phyloP scores from a whole-genome alignment of 37 sponge, comb jelly and placozoan genomes.

The Mnemiopsis leidyi region DNA sequence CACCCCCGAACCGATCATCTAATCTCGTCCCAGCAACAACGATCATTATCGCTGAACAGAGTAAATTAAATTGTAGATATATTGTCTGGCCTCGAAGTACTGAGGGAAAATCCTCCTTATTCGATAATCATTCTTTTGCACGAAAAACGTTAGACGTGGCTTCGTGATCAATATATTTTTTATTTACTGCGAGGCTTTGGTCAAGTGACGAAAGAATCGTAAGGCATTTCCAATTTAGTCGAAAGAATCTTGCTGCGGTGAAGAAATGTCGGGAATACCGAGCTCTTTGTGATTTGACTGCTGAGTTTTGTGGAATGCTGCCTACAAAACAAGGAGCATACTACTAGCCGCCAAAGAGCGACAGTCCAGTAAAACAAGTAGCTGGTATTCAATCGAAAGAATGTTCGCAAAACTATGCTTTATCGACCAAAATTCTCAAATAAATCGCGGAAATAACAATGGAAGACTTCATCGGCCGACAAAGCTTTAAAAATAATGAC shows the following conservation, averaged over 20 bases:
- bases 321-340: neutral
- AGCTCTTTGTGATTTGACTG: neutral
- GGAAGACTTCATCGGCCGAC: too few species aligned
- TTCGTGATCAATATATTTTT: neutral
- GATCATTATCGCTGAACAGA: neutral
- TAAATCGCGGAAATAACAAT: too few species aligned
- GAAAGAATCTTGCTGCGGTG: neutral
- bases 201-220: neutral
- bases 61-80: neutral
- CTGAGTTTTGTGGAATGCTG: neutral
- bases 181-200: neutral
- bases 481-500: too few species aligned
- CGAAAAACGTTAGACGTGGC: neutral
- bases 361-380: neutral
- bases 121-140: neutral
- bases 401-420: neutral
- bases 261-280: neutral
- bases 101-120: neutral
- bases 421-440: neutral
- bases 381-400: neutral
- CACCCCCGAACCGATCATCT: neutral
- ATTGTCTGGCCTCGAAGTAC: neutral
- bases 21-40: neutral
- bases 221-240: neutral
- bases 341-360: neutral